Evolutionary conservation across 1,140 invertebrate genomes (phyloP), one percentile per base, ranked within the genome.

Genomic region (Drosophila pseudoananassae): DNA sequence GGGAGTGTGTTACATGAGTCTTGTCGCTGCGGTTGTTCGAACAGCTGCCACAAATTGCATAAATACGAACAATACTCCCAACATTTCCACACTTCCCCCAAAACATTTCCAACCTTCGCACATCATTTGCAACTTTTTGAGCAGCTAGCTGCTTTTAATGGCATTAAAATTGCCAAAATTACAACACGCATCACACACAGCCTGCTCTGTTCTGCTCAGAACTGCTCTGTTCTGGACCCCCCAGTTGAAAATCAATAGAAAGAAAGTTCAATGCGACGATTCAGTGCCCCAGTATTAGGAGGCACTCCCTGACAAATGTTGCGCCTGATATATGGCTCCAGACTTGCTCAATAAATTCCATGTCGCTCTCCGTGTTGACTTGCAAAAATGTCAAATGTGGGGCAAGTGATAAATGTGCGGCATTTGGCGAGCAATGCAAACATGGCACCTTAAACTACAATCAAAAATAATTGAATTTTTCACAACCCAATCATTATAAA

Each of bases 31-130:
- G 45, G 51, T 76, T 87, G 83, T 88, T 82, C 75, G 56, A 87
- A 76, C 83, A 88, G 83, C 83, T 87, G 83, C 70, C 79, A 88
- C 83, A 88, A 88, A 88, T 83, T 79, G 83, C 83, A 88, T 88
- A 83, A 82, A 87, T 71, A 78, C 73, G 56, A 83, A 77, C 71
- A 79, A 79, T 68, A 50, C 52, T 68, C 58, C 23, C 54, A 72
- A 45, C 70, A 63, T 53, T 68, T 58, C 55, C 79, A 78, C 73
- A 59, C 64, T 71, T 81, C 63, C 63, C 63, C 15, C 43, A 23
- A 17, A 17, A 17, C 40, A 43, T 43, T 43, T 43, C 40, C 40
- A 43, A 70, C 68, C 64, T 75, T 87, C 63, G 69, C 82, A 87
- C 82, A 85, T 81, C 81, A 80, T 87, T 87, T 87, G 77, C 74